Evolutionary conservation across 35 echinoderm and acorn worm species (phyloP).

Genomic region (Heliocidaris tuberculata): DNA sequence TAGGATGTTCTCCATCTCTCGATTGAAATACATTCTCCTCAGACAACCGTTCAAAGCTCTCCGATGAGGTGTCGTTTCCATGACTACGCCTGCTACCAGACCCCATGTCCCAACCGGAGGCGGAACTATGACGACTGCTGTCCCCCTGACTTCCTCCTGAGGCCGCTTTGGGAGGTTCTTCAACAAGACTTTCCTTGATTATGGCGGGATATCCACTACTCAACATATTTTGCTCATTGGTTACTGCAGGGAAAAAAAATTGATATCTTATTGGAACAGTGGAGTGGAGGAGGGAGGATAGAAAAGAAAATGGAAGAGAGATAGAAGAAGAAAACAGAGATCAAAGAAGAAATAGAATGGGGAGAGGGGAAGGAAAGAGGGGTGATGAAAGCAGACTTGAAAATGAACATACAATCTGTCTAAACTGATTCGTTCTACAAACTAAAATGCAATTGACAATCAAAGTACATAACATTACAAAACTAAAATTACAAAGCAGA

Average conservation of each 20-base stretch:
- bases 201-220: background rate
- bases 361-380: no score
- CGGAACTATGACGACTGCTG: background rate
- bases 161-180: background rate
- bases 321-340: no score
- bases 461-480: no score
- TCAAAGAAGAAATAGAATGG: no score
- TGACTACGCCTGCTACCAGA: background rate
- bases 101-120: background rate
- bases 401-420: no score
- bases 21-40: slow-evolving; percentile 23
- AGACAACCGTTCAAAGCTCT: slow-evolving; percentile 30
- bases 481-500: no score
- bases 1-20: background rate
- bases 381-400: no score
- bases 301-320: no score
- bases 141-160: background rate
- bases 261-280: background rate
- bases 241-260: background rate
- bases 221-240: background rate
- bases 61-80: background rate
- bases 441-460: no score
- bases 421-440: no score
- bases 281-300: no score
- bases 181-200: background rate